Evolutionary conservation across 35 echinoderm and acorn worm species (phyloP), one percentile per base, ranked within the genome.

Genomic region (Ophiothrix spiculata): DNA sequence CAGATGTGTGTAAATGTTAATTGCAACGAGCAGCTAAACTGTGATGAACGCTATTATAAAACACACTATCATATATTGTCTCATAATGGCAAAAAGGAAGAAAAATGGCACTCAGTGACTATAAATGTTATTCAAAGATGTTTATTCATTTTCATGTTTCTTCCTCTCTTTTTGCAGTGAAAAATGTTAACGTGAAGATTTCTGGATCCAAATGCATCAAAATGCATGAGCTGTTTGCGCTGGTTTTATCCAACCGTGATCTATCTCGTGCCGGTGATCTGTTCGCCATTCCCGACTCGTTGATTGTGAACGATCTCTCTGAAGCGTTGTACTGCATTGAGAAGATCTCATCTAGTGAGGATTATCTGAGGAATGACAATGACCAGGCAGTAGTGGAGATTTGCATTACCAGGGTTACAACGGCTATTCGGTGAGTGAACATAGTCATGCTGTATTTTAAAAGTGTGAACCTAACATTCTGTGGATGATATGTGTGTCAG

Each of bases 381-480:
- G 92, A 98, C 39, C 95, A 98, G 85, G 89, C 95, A 13, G 95
- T 98, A 12, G 95, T 98, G 33, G 95, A 98, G 86, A 98, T 98
- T 11, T 98, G 95, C 39, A 98, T 98, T 64, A 98, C 95, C 1
- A 87, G 95, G 73, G 92, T 98, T 23, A 98, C 95, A 15, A 94
- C 95, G 0, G 95, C 95, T 31, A 94, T 98, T 56, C 87, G 95
- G 95, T 98, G 81, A 31, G 8, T 56, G n/a, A n/a, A n/a, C n/a
- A n/a, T n/a, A n/a, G n/a, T 4, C 39, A 32, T 31, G 74, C 28
- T 76, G 4, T 31, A 29, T 76, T 29, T 76, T 35, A 28, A 8
- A n/a, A n/a, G n/a, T 29, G n/a, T 76, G 74, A 12, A 28, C n/a
- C n/a, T n/a, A n/a, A n/a, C n/a, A n/a, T n/a, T 76, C 4, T 35